These are phyloP conservation scores for Gymnothorax javanicus DNA, from an alignment of 2,797 vertebrate genomes.

Conservation along the genomic window DNA sequence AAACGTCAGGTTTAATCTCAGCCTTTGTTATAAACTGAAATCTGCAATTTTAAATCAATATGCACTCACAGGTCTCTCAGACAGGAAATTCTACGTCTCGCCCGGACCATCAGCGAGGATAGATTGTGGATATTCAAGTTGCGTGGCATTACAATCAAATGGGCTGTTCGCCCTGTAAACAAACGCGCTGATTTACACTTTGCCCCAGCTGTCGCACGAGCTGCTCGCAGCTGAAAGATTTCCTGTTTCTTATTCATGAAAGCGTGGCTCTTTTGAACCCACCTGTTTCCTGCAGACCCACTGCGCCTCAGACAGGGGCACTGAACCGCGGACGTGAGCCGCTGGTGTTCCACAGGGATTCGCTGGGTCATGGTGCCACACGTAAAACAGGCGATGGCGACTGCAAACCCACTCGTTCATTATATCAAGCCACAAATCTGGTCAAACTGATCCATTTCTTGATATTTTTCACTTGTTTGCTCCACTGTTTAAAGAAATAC, in stretches of 20 bases:
- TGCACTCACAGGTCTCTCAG: not conserved
- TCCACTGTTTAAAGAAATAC: not conserved
- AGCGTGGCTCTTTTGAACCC: not conserved
- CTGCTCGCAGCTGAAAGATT: not conserved
- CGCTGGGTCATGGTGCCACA: not conserved
- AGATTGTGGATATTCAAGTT: not conserved
- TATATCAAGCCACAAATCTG: not conserved
- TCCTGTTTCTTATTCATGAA: not conserved
- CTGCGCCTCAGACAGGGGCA: not conserved
- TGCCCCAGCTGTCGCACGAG: not conserved
- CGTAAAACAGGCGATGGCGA: not conserved
- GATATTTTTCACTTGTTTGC: not conserved
- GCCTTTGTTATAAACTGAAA: slow-evolving; percentile 7
- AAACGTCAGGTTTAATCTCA: not conserved
- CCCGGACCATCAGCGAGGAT: not conserved
- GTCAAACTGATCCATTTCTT: not conserved
- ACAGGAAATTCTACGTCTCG: not conserved
- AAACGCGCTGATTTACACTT: not conserved
- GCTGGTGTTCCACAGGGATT: not conserved
- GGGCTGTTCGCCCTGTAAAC: not conserved
- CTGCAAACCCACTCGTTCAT: not conserved
- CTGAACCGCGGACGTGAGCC: not conserved
- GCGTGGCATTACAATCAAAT: not conserved
- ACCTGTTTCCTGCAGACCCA: not conserved
- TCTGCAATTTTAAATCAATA: not conserved